Conservation (phyloP, 2,113 vertebrate genomes). For the Platichthys stellatus region DNA sequence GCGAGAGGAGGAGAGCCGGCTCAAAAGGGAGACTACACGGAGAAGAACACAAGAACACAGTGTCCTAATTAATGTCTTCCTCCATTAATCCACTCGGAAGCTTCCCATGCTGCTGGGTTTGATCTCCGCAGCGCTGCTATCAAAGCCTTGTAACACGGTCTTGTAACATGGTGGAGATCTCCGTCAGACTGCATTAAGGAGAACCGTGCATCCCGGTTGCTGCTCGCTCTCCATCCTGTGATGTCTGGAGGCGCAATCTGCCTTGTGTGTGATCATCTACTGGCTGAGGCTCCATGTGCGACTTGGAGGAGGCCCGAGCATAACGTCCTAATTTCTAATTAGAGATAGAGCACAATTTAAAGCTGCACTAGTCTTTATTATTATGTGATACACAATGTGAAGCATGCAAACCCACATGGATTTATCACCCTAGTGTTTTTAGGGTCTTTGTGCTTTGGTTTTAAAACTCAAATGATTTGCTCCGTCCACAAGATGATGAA, state of each 20-base stretch:
- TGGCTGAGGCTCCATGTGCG: background rate
- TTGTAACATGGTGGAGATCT: slow-evolving; percentile 50
- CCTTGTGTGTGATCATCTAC: background rate
- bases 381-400: background rate
- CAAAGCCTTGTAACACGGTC: slow-evolving; percentile 55
- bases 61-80: slow-evolving; percentile 73
- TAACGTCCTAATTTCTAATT: background rate
- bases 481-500: no score
- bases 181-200: slow-evolving; percentile 50
- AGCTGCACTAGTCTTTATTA: background rate
- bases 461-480: background rate
- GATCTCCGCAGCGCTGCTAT: slow-evolving; percentile 63
- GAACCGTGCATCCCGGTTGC: slow-evolving; percentile 1
- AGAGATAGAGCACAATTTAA: background rate
- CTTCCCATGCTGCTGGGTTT: slow-evolving; percentile 64
- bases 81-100: slow-evolving; percentile 67
- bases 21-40: slow-evolving; percentile 53
- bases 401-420: no score
- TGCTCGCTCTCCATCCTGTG: slow-evolving; percentile 8
- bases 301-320: background rate
- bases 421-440: background rate
- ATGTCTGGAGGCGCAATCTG: background rate
- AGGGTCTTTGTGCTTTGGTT: background rate
- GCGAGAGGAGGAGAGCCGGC: slow-evolving; percentile 12
- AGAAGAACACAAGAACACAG: slow-evolving; percentile 64